Evolutionary conservation across 2,113 vertebrate species (phyloP).

Genomic region (Panurus biarmicus): DNA sequence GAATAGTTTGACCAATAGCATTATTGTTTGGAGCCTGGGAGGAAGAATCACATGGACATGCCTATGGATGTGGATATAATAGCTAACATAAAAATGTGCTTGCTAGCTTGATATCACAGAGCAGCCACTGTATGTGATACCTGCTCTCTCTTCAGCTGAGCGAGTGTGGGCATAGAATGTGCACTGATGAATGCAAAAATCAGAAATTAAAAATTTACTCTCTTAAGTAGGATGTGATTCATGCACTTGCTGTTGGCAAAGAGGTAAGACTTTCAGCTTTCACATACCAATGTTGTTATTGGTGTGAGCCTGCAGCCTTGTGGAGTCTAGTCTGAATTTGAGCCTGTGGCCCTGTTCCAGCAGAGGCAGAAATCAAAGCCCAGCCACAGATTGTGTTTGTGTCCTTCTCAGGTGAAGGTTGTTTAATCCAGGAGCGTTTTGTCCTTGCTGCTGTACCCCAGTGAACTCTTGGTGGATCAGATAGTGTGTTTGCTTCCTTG

Average conservation of each 20-base stretch:
- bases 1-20: not conserved
- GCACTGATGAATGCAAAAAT: not conserved
- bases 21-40: not conserved
- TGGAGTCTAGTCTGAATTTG: not conserved
- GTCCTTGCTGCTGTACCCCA: not conserved
- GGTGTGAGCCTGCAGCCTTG: not conserved
- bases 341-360: not conserved
- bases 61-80: not conserved
- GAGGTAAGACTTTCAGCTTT: not conserved
- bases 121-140: not conserved
- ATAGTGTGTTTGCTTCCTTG: not conserved
- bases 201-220: not conserved
- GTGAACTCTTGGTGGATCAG: accelerated
- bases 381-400: not conserved
- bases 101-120: not conserved
- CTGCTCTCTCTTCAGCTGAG: not conserved
- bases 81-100: not conserved
- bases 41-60: not conserved
- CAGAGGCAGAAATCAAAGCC: not conserved
- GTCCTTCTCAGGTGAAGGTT: not conserved
- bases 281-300: accelerated
- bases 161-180: accelerated
- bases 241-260: not conserved
- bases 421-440: not conserved
- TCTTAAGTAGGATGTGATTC: not conserved